Evolutionary conservation across 2,888 invertebrate genomes (phyloP), one percentile per base, ranked within the genome.

Genomic region (Plebejus melissa): DNA sequence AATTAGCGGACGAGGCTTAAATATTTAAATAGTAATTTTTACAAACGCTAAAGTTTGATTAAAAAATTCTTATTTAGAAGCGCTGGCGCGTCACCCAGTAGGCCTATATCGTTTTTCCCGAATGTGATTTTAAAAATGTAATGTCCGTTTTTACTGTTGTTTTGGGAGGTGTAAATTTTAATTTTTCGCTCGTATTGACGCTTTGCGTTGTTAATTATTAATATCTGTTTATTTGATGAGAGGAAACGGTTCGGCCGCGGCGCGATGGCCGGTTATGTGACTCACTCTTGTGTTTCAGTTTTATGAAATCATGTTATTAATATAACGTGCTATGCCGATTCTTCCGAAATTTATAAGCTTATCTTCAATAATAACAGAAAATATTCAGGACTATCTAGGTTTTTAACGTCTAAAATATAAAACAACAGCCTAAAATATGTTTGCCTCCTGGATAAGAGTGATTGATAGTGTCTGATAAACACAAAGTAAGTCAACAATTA

Each of bases 21-120:
- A 93, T 93, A 87, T 93, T 93, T 92, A 93, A 93, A 90, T 89
- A 91, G 91, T 93, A 91, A 93, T 94, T 94, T 94, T 94, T 94
- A 91, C 93, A 91, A 93, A 93, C 90, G 93, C 88, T 88, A 90
- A 93, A 94, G 93, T 93, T 94, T 90, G 91, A 94, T 93, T 94
- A 93, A 93, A 93, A 85, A 93, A 89, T 86, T 82, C 88, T 88
- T 89, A 88, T 89, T 87, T 88, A 87, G 85, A 80, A 79, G 84
- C 84, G 84, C 65, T 32, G 32, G 32, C 83, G 83, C 81, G 80
- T 79, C 81, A 83, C 83, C 84, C 86, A 86, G 86, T 94, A 94
- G 94, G 93, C 94, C 93, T 92, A 93, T 88, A 88, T 89, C 82
- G 82, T 81, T 83, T 84, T 84, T 83, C 85, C 82, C 80, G 85